A percentile compares a stretch with the other conserved stretches of the same genome.
These are phyloP conservation scores for Cecropterus lyciades DNA, from an alignment of 1,140 invertebrate species.

Conservation along the genomic window DNA sequence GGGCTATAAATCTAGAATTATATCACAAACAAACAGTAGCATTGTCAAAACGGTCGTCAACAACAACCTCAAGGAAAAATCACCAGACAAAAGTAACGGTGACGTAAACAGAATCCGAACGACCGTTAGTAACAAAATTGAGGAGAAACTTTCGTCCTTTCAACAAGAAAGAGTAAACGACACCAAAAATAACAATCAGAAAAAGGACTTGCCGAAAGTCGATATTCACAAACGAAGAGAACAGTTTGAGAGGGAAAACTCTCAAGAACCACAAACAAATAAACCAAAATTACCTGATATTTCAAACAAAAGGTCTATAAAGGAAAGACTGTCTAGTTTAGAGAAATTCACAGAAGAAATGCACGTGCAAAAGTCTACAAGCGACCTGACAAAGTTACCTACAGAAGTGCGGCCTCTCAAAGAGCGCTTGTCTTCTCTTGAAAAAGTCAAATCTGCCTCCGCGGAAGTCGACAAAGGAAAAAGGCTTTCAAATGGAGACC, in stretches of 20 bases:
- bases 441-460: slow-evolving; percentile 84
- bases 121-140: slow-evolving; percentile 81
- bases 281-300: slow-evolving; percentile 86
- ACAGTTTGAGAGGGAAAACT: slow-evolving; percentile 89
- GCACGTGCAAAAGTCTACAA: slow-evolving; percentile 72
- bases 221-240: slow-evolving; percentile 92
- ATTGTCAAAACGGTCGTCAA: slow-evolving; percentile 74
- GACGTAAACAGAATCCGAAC: slow-evolving; percentile 79
- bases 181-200: slow-evolving; percentile 75
- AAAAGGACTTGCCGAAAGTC: slow-evolving; percentile 89
- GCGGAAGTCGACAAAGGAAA: slow-evolving; percentile 80
- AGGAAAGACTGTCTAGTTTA: slow-evolving; percentile 88
- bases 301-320: slow-evolving; percentile 87
- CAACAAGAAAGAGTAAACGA: slow-evolving; percentile 77
- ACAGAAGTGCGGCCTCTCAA: slow-evolving; percentile 87
- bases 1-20: slow-evolving; percentile 91
- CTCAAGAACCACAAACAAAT: slow-evolving; percentile 76
- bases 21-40: slow-evolving; percentile 78
- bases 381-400: slow-evolving; percentile 83
- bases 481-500: slow-evolving; percentile 81
- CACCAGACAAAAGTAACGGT: slow-evolving; percentile 73
- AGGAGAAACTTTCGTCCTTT: slow-evolving; percentile 83
- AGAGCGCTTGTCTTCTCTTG: slow-evolving; percentile 86
- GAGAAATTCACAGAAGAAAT: slow-evolving; percentile 84
- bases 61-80: slow-evolving; percentile 75